phyloP scores from a whole-genome alignment of 2,888 invertebrate genomes.

The Sarcophaga subvicina region DNA sequence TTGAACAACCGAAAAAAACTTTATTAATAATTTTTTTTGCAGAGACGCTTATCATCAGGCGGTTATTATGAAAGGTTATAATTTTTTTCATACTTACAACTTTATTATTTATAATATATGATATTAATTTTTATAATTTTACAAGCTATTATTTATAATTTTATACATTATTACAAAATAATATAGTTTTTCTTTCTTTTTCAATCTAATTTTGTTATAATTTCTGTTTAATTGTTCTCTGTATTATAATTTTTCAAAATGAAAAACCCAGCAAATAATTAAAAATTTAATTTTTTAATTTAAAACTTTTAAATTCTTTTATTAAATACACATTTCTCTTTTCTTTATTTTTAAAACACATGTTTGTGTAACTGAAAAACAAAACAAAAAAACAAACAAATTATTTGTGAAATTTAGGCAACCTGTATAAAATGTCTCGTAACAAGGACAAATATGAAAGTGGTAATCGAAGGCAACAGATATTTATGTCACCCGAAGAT shows the following conservation, averaged over 20 bases:
- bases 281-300: slow-evolving; percentile 14
- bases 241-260: slow-evolving; percentile 28
- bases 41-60: slow-evolving; percentile 82
- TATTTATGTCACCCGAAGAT: slow-evolving; percentile 96
- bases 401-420: slow-evolving; percentile 73
- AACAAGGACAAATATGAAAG: slow-evolving; percentile 95
- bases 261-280: slow-evolving; percentile 19
- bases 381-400: background rate
- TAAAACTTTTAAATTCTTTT: background rate
- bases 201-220: slow-evolving; percentile 63
- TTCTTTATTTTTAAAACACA: background rate
- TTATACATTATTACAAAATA: slow-evolving; percentile 2
- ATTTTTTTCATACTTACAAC: slow-evolving; percentile 78
- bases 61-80: slow-evolving; percentile 82
- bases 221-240: slow-evolving; percentile 52
- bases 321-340: background rate
- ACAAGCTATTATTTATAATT: slow-evolving; percentile 38
- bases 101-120: slow-evolving; percentile 62
- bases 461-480: slow-evolving; percentile 91
- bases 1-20: slow-evolving; percentile 75
- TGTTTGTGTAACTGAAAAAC: background rate
- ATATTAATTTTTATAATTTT: slow-evolving; percentile 39
- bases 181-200: slow-evolving; percentile 2
- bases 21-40: slow-evolving; percentile 81
- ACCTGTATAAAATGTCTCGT: slow-evolving; percentile 85